These are phyloP conservation scores for Liolophura sinensis DNA, from an alignment of 1,140 invertebrate species.

Conservation along the genomic window DNA sequence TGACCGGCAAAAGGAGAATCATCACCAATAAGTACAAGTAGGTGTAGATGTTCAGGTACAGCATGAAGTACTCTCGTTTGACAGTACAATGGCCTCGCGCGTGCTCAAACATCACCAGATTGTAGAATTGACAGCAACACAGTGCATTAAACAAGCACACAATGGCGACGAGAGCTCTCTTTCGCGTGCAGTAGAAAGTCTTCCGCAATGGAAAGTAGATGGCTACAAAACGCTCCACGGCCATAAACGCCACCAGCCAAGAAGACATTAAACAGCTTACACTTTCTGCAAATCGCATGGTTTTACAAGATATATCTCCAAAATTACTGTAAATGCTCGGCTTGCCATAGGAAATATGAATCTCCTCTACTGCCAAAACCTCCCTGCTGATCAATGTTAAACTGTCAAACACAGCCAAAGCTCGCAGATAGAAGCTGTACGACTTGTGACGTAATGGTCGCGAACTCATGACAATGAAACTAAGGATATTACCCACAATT, in stretches of 20 bases:
- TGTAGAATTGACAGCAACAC: conserved; percentile 37
- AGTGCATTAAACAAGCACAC: conserved; percentile 24
- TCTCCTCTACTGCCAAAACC: conserved; percentile 19
- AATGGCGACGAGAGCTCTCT: conserved; percentile 25
- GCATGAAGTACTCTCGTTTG: conserved; percentile 2
- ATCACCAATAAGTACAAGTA: conserved; percentile 19
- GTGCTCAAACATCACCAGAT: conserved; percentile 14
- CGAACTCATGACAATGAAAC: conserved; percentile 43
- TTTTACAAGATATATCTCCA: conserved; percentile 25
- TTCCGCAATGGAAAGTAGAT: conserved; percentile 39
- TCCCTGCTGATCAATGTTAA: conserved; percentile 28
- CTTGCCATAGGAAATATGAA: not conserved
- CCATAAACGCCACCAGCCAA: conserved; percentile 38
- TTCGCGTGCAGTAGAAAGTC: conserved; percentile 23
- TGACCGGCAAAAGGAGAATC: conserved; percentile 11
- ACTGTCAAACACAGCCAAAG: conserved; percentile 43
- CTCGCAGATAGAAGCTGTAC: conserved; percentile 40
- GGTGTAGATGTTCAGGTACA: conserved; percentile 16
- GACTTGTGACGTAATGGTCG: conserved; percentile 34
- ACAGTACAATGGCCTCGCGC: conserved; percentile 8
- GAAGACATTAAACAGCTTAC: conserved; percentile 36
- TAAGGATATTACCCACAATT: conserved; percentile 40
- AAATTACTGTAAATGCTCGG: conserved; percentile 18
- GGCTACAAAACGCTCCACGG: conserved; percentile 36
- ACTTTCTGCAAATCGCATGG: conserved; percentile 28